These are phyloP conservation scores for Oncorhynchus masou DNA, from an alignment of 2,113 vertebrate genomes.

Conservation along the genomic window DNA sequence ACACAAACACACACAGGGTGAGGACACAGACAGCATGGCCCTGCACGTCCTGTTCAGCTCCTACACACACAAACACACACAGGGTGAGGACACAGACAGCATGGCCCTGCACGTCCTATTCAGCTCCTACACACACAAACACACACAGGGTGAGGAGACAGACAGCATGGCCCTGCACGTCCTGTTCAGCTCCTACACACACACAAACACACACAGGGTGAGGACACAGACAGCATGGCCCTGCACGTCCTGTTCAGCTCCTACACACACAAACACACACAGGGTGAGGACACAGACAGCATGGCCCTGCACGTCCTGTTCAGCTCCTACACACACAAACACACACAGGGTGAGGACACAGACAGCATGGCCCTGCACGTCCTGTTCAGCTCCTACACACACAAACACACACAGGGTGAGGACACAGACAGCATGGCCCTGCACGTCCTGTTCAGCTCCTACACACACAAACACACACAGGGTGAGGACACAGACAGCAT, in stretches of 20 bases:
- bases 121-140: constrained; percentile 78
- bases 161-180: too few species aligned
- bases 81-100: constrained; percentile 51
- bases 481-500: too few species aligned
- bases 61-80: background rate
- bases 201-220: background rate
- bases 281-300: constrained; percentile 52
- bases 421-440: constrained; percentile 80
- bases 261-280: constrained; percentile 53
- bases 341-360: too few species aligned
- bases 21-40: too few species aligned
- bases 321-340: constrained; percentile 78
- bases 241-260: constrained; percentile 97
- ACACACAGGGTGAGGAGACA: too few species aligned
- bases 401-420: background rate
- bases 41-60: too few species aligned
- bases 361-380: too few species aligned
- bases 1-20: background rate
- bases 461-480: constrained; percentile 1
- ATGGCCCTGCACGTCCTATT: constrained; percentile 97
- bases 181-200: constrained; percentile 88
- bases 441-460: constrained; percentile 98
- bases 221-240: constrained; percentile 87
- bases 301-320: constrained; percentile 97
- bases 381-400: background rate